Conservation (phyloP, 1,140 invertebrate genomes). For the Drosophila pseudoananassae region DNA sequence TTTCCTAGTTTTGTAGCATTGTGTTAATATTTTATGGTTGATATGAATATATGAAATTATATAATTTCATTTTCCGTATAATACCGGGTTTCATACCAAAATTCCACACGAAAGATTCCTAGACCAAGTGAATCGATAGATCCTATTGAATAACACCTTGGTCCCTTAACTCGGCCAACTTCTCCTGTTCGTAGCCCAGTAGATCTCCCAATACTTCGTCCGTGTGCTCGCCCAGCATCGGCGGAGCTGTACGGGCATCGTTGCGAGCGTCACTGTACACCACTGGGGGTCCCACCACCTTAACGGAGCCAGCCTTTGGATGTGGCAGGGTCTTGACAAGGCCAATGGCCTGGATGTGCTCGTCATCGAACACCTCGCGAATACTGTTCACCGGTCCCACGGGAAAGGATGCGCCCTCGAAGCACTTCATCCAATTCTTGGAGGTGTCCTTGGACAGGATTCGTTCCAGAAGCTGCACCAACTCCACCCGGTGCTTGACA, state of each 20-base stretch:
- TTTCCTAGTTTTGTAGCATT: too few relatives aligned
- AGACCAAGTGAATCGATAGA: neutral
- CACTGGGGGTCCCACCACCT: constrained; percentile 94
- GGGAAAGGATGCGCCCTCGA: constrained; percentile 92
- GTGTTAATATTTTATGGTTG: too few relatives aligned
- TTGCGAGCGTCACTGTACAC: constrained; percentile 90
- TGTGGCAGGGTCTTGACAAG: constrained; percentile 92
- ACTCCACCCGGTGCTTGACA: constrained; percentile 90
- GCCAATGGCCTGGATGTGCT: constrained; percentile 90
- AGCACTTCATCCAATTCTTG: constrained; percentile 90
- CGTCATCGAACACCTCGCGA: constrained; percentile 93
- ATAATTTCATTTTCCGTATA: too few relatives aligned
- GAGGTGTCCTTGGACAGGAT: constrained; percentile 89
- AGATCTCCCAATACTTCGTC: constrained; percentile 89
- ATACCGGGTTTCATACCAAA: too few relatives aligned
- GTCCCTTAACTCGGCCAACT: constrained; percentile 41
- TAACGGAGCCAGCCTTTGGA: constrained; percentile 88
- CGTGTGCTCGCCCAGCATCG: constrained; percentile 95
- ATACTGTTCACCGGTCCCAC: constrained; percentile 96
- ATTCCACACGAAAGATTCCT: neutral
- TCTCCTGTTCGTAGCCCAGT: constrained; percentile 86
- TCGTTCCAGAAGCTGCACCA: constrained; percentile 87
- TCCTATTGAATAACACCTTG: constrained; percentile 61
- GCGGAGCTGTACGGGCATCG: constrained; percentile 90
- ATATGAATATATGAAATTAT: neutral